These are phyloP conservation scores for Cygnus buccinator DNA, from an alignment of 2,113 vertebrate species.

Conservation along the genomic window DNA sequence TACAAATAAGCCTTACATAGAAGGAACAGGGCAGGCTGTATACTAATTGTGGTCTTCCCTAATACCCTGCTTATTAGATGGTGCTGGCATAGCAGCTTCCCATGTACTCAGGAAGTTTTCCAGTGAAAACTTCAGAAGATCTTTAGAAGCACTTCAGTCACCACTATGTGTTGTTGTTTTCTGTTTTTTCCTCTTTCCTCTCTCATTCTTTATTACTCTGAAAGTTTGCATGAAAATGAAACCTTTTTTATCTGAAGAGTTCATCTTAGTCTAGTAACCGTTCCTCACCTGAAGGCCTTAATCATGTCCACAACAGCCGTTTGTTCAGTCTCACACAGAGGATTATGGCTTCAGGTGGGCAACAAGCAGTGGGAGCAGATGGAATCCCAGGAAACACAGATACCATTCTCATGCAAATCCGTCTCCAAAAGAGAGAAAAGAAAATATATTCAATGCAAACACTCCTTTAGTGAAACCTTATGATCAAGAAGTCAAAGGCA, in stretches of 20 bases:
- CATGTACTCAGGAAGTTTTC: background rate
- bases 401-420: background rate
- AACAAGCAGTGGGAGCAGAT: background rate
- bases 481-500: background rate
- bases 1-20: background rate
- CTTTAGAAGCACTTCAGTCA: background rate
- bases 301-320: background rate
- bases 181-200: background rate
- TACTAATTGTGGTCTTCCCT: background rate
- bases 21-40: background rate
- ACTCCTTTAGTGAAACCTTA: background rate
- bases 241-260: background rate
- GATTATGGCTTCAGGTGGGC: background rate
- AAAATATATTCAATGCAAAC: background rate
- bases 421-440: background rate
- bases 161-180: background rate
- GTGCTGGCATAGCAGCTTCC: background rate
- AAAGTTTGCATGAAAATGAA: background rate
- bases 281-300: background rate
- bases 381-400: slow-evolving; percentile 4
- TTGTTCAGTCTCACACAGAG: background rate
- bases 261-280: background rate
- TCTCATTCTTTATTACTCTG: background rate
- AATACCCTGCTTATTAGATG: background rate
- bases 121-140: background rate